Percentiles rank a stretch among this genome's conserved stretches.
Evolutionary conservation across 2,888 invertebrate species (phyloP).

Genomic region (Celastrina argiolus): DNA sequence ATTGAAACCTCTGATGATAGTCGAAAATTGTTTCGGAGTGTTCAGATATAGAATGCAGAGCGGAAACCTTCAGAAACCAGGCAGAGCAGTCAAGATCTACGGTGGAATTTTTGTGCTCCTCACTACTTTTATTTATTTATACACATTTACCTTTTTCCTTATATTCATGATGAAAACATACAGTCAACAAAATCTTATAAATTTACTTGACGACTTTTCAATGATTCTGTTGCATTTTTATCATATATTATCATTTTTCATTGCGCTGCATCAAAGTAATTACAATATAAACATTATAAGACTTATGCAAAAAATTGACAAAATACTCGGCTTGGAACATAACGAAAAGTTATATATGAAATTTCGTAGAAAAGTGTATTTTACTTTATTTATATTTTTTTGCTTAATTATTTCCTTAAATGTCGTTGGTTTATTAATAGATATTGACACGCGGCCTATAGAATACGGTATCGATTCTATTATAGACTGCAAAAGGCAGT

Average conservation of each 20-base stretch:
- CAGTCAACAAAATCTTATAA: not conserved
- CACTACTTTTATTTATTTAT: constrained; percentile 32
- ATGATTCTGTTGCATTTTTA: not conserved
- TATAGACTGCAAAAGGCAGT: constrained; percentile 27
- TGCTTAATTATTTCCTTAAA: not conserved
- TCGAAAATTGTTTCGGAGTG: constrained; percentile 47
- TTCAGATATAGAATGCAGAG: constrained; percentile 41
- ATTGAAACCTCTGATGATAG: constrained; percentile 38
- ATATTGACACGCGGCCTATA: not conserved
- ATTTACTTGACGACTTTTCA: constrained; percentile 14
- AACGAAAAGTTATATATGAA: constrained; percentile 20
- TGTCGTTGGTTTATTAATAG: not conserved
- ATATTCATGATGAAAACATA: not conserved
- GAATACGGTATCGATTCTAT: not conserved
- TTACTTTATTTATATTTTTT: not conserved
- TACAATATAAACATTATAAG: constrained; percentile 23
- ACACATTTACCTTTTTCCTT: not conserved
- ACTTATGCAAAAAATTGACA: constrained; percentile 26
- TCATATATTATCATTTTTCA: constrained; percentile 23
- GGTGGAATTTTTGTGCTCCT: constrained; percentile 34
- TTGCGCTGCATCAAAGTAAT: not conserved
- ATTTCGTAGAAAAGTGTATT: constrained; percentile 15
- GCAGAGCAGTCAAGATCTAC: constrained; percentile 40
- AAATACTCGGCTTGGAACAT: constrained; percentile 24
- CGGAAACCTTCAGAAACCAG: constrained; percentile 37